Evolutionary conservation across 2,797 vertebrate species (phyloP).

Genomic region (Threskiornis aethiopicus): DNA sequence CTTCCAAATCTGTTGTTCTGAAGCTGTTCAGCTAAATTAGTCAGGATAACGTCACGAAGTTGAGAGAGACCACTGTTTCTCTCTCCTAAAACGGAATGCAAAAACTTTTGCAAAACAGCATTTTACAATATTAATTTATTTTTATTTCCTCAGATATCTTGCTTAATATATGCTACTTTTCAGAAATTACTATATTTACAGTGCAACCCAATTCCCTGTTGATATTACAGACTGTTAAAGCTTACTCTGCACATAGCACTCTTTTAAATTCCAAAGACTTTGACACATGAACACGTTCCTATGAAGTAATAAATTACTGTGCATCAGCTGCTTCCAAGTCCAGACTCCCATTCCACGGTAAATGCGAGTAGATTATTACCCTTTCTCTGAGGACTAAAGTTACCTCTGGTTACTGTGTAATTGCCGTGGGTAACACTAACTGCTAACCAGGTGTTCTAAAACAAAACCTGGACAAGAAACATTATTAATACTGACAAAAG

Average conservation of each 20-base stretch:
- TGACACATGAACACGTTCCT: rapidly evolving
- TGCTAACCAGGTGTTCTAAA: background rate
- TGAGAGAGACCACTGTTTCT: constrained; percentile 92
- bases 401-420: background rate
- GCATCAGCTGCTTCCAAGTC: background rate
- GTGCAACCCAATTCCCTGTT: background rate
- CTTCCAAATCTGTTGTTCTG: constrained; percentile 98
- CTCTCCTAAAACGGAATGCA: constrained; percentile 80
- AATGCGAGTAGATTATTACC: background rate
- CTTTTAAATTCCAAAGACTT: background rate
- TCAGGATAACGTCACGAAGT: constrained; percentile 94
- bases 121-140: background rate
- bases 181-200: background rate
- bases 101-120: background rate
- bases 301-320: background rate
- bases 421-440: background rate
- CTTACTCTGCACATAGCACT: background rate
- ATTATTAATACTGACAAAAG: background rate
- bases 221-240: background rate
- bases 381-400: background rate
- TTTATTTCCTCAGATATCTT: background rate
- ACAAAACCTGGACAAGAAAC: background rate
- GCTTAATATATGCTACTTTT: background rate
- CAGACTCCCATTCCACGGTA: background rate
- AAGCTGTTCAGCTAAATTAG: constrained; percentile 91